These are phyloP conservation scores for Epinotia brunnichana DNA, from an alignment of 2,888 invertebrate species.

Conservation along the genomic window DNA sequence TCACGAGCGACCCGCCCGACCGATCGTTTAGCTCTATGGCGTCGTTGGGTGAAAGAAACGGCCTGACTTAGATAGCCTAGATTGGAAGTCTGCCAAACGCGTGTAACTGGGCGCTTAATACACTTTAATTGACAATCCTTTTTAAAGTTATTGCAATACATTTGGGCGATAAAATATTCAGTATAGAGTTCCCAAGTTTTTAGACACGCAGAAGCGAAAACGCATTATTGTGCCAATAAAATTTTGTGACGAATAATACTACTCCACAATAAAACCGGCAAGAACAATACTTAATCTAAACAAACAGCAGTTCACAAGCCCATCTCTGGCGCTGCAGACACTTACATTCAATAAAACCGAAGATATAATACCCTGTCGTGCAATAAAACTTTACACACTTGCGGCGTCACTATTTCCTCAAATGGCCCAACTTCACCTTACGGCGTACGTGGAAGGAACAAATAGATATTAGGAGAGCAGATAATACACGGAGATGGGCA, in stretches of 20 bases:
- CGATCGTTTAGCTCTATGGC: constrained; percentile 36
- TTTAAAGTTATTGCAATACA: too few species aligned
- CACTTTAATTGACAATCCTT: neutral
- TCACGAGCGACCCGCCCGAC: constrained; percentile 28
- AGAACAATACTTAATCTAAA: constrained; percentile 18
- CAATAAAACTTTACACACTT: constrained; percentile 38
- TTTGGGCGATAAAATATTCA: too few species aligned
- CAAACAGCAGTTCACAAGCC: constrained; percentile 21
- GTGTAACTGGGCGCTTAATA: neutral
- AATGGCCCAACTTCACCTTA: constrained; percentile 51
- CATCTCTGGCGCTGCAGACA: constrained; percentile 30
- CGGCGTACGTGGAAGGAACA: constrained; percentile 14
- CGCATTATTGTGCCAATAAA: constrained; percentile 1
- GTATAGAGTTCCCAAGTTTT: too few species aligned
- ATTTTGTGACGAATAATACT: constrained; percentile 4
- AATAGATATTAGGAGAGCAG: constrained; percentile 26
- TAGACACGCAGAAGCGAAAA: neutral
- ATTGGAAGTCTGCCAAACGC: constrained; percentile 24
- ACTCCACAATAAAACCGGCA: constrained; percentile 19
- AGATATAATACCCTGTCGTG: constrained; percentile 39
- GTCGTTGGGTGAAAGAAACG: constrained; percentile 28
- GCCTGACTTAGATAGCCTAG: constrained; percentile 18
- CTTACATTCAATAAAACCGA: constrained; percentile 45
- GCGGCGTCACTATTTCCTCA: constrained; percentile 48
- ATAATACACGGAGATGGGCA: constrained; percentile 48